Conservation (phyloP, 2,888 invertebrate species). For the Drosophila aldrichi region DNA sequence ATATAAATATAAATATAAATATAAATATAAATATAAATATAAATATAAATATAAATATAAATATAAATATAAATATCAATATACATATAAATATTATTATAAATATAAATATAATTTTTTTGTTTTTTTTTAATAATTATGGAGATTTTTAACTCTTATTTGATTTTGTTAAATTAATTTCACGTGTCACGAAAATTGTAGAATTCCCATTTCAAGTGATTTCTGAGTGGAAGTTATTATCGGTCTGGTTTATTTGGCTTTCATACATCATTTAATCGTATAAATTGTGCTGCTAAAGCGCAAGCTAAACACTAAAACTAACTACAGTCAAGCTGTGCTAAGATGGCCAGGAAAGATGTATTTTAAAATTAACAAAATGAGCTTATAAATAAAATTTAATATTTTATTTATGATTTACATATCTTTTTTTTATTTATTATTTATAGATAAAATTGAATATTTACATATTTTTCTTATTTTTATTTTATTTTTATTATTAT, state of each 20-base stretch:
- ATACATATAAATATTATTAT: neutral
- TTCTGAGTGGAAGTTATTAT: slow-evolving; percentile 11
- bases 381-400: too few species aligned
- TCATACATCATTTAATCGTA: slow-evolving; percentile 45
- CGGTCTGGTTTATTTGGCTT: slow-evolving; percentile 19
- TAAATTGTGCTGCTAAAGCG: slow-evolving; percentile 33
- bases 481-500: too few species aligned
- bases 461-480: too few species aligned
- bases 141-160: neutral
- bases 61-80: neutral
- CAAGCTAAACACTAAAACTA: slow-evolving; percentile 15
- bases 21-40: neutral
- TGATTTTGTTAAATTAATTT: neutral
- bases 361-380: too few species aligned
- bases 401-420: too few species aligned
- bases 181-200: neutral
- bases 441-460: too few species aligned
- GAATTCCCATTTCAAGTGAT: neutral
- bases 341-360: neutral
- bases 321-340: slow-evolving; percentile 1
- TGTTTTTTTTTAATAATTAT: neutral
- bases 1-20: too few species aligned
- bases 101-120: neutral
- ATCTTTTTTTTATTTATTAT: too few species aligned
- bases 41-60: neutral